Conservation (phyloP, 2,888 invertebrate species). For the Athetis lepigone region DNA sequence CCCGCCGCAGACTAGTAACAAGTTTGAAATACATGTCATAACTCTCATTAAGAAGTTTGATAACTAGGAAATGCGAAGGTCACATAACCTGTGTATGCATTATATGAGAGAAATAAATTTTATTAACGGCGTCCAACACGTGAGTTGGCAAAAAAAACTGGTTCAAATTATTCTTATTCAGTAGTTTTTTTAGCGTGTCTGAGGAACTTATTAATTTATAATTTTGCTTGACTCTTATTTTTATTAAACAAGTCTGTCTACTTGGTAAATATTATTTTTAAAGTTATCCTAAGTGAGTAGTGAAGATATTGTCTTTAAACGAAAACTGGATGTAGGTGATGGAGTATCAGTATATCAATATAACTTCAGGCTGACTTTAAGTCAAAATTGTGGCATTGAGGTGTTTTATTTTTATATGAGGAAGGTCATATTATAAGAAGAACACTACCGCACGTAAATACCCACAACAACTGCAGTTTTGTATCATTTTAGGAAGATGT, state of each 20-base stretch:
- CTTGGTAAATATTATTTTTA: slow-evolving; percentile 3
- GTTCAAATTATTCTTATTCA: slow-evolving; percentile 22
- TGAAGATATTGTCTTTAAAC: background rate
- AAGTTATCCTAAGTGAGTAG: background rate
- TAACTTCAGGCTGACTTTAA: too few species aligned
- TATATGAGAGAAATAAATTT: slow-evolving; percentile 40
- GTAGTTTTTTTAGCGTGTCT: slow-evolving; percentile 10
- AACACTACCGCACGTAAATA: too few species aligned
- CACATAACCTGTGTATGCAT: slow-evolving; percentile 37
- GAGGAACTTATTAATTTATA: slow-evolving; percentile 3
- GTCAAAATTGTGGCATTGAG: too few species aligned
- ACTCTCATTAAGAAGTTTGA: background rate
- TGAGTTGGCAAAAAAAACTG: slow-evolving; percentile 19
- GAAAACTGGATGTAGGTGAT: too few species aligned
- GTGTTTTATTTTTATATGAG: too few species aligned
- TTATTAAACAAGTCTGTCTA: slow-evolving; percentile 12
- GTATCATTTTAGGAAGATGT: too few species aligned
- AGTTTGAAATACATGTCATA: background rate
- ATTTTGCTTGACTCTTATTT: slow-evolving; percentile 2
- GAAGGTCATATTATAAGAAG: too few species aligned
- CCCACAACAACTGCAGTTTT: too few species aligned
- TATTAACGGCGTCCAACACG: slow-evolving; percentile 37
- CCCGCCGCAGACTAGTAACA: too few species aligned
- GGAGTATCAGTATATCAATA: too few species aligned
- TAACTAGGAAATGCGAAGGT: slow-evolving; percentile 50